phyloP scores from a whole-genome alignment of 2,113 vertebrate species.

The Amblyornis subalaris region DNA sequence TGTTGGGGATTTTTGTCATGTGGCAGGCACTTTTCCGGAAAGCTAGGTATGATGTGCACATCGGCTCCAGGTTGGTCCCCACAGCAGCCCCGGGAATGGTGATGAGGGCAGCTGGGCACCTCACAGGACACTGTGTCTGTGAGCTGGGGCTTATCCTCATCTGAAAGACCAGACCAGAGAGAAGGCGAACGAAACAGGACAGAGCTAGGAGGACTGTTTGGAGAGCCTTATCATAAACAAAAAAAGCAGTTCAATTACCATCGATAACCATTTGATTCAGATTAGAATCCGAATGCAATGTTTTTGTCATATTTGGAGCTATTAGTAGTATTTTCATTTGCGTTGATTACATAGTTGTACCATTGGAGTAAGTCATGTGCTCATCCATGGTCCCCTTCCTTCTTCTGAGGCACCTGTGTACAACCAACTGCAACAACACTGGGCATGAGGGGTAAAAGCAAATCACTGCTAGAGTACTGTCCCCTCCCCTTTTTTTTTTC shows the following conservation, averaged over 20 bases:
- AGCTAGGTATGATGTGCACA: rapidly evolving
- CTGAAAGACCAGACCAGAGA: not conserved
- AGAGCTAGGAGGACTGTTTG: not conserved
- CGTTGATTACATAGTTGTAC: not conserved
- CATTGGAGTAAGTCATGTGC: not conserved
- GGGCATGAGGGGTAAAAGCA: not conserved
- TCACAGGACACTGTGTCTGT: not conserved
- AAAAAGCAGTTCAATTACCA: not conserved
- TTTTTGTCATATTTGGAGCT: not conserved
- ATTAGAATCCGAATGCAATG: not conserved
- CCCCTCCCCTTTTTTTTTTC: not conserved
- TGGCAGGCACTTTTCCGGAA: not conserved
- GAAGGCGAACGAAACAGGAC: not conserved
- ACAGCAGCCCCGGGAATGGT: not conserved
- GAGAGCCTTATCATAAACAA: not conserved
- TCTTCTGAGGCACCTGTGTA: not conserved
- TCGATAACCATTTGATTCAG: not conserved
- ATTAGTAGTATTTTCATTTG: not conserved
- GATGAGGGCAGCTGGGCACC: not conserved
- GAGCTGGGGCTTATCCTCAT: rapidly evolving
- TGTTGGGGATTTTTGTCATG: not conserved
- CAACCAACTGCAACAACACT: too few relatives aligned
- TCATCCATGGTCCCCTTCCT: not conserved
- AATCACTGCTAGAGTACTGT: not conserved
- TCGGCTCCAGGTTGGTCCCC: not conserved